These are phyloP conservation scores for Vicugna pacos DNA, from an alignment of 2,113 vertebrate species.

Conservation along the genomic window DNA sequence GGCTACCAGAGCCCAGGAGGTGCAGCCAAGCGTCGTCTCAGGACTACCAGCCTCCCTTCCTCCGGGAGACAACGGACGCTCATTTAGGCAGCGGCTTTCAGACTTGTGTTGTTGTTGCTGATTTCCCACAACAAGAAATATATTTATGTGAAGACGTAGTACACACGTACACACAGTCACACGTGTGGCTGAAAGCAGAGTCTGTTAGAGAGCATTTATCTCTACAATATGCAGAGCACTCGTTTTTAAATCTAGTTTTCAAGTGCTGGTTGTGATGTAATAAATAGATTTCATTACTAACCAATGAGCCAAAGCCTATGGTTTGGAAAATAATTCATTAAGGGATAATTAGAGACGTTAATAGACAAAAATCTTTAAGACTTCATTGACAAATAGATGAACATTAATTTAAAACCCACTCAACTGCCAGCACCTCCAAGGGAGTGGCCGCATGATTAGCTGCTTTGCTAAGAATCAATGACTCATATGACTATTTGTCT, in stretches of 20 bases:
- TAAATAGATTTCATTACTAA: neutral
- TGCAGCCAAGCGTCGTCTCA: neutral
- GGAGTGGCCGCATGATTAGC: neutral
- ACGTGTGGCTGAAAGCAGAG: neutral
- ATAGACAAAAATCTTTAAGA: constrained; percentile 44
- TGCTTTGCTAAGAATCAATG: constrained; percentile 42
- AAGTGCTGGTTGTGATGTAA: neutral
- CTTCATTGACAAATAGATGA: neutral
- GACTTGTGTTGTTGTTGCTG: neutral
- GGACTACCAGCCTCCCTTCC: neutral
- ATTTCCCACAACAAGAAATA: constrained; percentile 17
- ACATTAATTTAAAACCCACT: constrained; percentile 41
- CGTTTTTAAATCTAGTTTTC: neutral
- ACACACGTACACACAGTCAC: neutral
- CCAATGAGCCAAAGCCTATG: neutral
- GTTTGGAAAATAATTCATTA: constrained; percentile 46
- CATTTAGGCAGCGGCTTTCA: neutral
- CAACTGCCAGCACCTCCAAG: neutral
- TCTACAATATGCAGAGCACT: neutral
- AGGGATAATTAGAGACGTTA: constrained; percentile 30
- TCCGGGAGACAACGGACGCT: neutral
- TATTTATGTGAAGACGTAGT: neutral
- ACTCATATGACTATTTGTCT: constrained; percentile 8
- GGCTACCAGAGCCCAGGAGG: neutral
- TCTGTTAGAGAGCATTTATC: neutral